Conservation (phyloP, 2,888 invertebrate genomes). For the Dicyrtomina minuta region DNA sequence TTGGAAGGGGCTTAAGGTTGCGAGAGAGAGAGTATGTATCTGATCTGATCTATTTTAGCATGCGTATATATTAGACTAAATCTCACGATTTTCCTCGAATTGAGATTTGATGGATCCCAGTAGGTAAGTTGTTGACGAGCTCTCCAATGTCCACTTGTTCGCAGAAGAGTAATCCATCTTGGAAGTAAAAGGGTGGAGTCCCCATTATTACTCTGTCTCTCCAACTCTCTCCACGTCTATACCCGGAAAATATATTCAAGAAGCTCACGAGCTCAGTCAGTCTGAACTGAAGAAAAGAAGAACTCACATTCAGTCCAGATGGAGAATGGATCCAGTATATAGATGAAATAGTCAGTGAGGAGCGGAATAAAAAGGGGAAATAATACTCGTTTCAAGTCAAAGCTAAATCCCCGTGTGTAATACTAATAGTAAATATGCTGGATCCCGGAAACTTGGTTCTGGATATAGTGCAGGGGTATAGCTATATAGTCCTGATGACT, state of each 20-base stretch:
- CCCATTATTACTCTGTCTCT: conserved; percentile 15
- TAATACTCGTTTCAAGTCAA: no score
- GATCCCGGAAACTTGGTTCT: no score
- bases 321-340: no score
- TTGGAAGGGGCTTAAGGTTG: no score
- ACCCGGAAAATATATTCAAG: conserved; percentile 15
- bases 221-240: neutral
- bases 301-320: no score
- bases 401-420: no score
- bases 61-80: conserved; percentile 14
- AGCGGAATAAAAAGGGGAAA: no score
- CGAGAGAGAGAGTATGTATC: neutral
- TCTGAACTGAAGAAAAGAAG: neutral
- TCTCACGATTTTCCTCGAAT: conserved; percentile 32
- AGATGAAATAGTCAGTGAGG: no score
- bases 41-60: neutral
- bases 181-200: conserved; percentile 36
- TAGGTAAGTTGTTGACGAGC: conserved; percentile 33
- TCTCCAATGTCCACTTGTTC: conserved; percentile 43
- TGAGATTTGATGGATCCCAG: conserved; percentile 9
- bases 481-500: no score
- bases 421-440: no score
- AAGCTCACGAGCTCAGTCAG: neutral
- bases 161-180: conserved; percentile 40
- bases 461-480: no score